Evolutionary conservation across 2,888 invertebrate species (phyloP).

Genomic region (Synergus itoensis): DNA sequence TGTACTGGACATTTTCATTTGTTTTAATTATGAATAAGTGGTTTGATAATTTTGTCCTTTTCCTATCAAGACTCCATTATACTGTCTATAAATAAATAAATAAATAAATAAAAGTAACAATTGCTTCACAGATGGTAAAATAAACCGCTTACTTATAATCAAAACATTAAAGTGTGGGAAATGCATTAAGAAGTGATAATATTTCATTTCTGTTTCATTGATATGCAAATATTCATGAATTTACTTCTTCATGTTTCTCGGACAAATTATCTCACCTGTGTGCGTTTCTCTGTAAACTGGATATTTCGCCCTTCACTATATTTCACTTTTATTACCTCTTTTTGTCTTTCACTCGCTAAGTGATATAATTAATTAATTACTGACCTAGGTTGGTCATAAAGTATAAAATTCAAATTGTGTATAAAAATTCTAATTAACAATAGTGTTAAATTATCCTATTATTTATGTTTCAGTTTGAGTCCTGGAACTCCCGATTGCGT

Average conservation of each 20-base stretch:
- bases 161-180: not conserved
- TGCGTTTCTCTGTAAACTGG: not conserved
- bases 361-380: not conserved
- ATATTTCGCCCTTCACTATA: not conserved
- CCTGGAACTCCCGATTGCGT: slow-evolving; percentile 89
- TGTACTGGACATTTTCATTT: not conserved
- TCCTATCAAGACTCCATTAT: not conserved
- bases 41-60: not conserved
- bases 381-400: not conserved
- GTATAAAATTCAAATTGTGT: not conserved
- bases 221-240: slow-evolving; percentile 16
- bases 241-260: not conserved
- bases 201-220: too few relatives aligned
- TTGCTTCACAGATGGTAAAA: not conserved
- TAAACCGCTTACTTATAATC: not conserved
- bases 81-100: not conserved
- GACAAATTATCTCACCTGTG: not conserved
- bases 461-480: slow-evolving; percentile 83
- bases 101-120: not conserved
- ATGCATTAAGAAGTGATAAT: slow-evolving; percentile 3
- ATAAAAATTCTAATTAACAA: not conserved
- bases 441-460: not conserved
- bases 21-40: not conserved
- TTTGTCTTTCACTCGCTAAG: not conserved
- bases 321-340: not conserved